These are phyloP conservation scores for Chelonus formosanus DNA, from an alignment of 2,888 invertebrate genomes.

Conservation along the genomic window DNA sequence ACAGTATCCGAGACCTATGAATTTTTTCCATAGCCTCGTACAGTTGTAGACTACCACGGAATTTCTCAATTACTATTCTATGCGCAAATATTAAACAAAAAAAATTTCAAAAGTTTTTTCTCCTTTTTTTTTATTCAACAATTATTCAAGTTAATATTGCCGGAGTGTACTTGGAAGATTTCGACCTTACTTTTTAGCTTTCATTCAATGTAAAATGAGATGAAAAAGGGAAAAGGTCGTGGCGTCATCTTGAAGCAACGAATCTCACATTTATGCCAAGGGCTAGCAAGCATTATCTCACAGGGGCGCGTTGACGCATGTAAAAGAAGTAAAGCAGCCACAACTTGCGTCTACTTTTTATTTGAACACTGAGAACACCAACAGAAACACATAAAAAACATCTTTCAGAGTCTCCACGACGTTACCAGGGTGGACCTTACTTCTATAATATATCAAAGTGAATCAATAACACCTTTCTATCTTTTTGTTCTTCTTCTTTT, in stretches of 20 bases:
- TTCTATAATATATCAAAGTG: conserved; percentile 63
- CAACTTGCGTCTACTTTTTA: conserved; percentile 33
- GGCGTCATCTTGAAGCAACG: conserved; percentile 55
- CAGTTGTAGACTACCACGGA: conserved; percentile 2
- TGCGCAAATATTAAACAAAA: background rate
- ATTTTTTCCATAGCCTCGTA: conserved; percentile 14
- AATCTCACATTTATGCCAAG: conserved; percentile 57
- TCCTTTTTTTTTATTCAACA: too few species aligned
- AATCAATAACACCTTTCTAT: conserved; percentile 59
- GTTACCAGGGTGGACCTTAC: conserved; percentile 38
- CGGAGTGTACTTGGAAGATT: too few species aligned
- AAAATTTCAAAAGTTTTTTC: too few species aligned
- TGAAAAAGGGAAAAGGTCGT: conserved; percentile 15
- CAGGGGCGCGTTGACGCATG: conserved; percentile 30
- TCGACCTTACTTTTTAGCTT: too few species aligned
- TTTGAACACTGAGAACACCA: conserved; percentile 41
- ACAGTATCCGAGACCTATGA: conserved; percentile 28
- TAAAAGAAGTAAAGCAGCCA: conserved; percentile 29
- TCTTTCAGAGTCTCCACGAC: conserved; percentile 43
- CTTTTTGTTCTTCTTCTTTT: conserved; percentile 17
- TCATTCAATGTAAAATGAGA: conserved; percentile 11
- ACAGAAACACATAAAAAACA: conserved; percentile 61
- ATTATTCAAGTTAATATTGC: too few species aligned
- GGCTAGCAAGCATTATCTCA: conserved; percentile 48
- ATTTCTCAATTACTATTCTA: conserved; percentile 13